Base-by-base conservation (phyloP, 1,140 invertebrate genomes). In the Oreohelix idahoensis region DNA sequence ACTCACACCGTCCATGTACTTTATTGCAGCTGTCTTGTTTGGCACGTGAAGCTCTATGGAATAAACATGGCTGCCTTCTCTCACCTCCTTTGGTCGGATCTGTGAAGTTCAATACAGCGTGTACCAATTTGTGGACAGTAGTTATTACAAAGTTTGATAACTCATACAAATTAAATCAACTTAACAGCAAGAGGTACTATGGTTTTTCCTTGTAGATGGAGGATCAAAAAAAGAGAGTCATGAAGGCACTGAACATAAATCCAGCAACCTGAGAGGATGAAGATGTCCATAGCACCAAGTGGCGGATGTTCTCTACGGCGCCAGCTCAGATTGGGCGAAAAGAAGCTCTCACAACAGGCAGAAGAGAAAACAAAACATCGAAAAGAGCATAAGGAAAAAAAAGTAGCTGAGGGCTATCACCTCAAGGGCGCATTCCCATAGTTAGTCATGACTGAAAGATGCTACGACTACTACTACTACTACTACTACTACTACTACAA, bases 1-100 rank as follows among this genome's bases (percentile, higher is more conserved):
- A 17, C 53, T 70, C 0, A 73, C 36, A 1, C 76, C 39, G 53
- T 89, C 84, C n/a, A 90, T 69, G 70, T 82, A 85, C 0, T 80
- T 39, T 23, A 90, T 75, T 15, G 86, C 84, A 10, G 39, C 17
- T 0, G 76, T 66, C 49, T 86, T 86, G 35, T 82, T 71, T 20
- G 85, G 85, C 0, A 81, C 49, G 42, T 83, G 70, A 38, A 86
- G 77, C n/a, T 86, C 85, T 32, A 84, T 71, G 11, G 69, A 63
- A 23, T 79, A 71, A 26, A 86, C 70, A 23, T 49, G n/a, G 71
- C 78, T 81, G 20, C 39, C 79, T 5, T 71, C 29, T 29, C 42
- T 32, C 15, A 71, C 13, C 17, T 79, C n/a, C 1, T 23, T 26
- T 23, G 35, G 35, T 75, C 39, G 73, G 26, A 82, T 49, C 49